A percentile compares a stretch with the other conserved stretches of the same genome.
phyloP scores from a whole-genome alignment of 2,888 invertebrate genomes.

The Meteorus colon region DNA sequence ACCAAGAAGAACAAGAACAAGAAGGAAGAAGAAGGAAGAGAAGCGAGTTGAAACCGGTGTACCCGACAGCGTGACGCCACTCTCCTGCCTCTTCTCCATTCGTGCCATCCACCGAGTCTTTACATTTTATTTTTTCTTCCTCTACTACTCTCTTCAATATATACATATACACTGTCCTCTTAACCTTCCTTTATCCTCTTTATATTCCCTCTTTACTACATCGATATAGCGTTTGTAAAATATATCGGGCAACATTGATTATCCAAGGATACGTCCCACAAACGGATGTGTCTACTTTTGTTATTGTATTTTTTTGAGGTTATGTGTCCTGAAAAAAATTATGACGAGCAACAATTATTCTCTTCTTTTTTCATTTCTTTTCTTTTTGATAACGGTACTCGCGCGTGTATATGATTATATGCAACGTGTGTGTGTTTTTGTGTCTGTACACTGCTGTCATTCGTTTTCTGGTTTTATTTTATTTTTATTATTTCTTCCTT shows the following conservation, averaged over 20 bases:
- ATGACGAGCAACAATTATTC: constrained; percentile 3
- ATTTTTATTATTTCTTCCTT: background rate
- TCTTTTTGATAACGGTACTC: constrained; percentile 55
- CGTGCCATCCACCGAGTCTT: constrained; percentile 51
- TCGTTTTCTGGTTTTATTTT: constrained; percentile 24
- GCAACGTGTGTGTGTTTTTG: background rate
- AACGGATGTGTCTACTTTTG: constrained; percentile 30
- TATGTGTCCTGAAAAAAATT: constrained; percentile 2
- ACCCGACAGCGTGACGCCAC: constrained; percentile 73
- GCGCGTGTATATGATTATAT: constrained; percentile 56
- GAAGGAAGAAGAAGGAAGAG: constrained; percentile 50
- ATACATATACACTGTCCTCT: background rate
- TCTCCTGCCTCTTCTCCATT: constrained; percentile 44
- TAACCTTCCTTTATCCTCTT: constrained; percentile 20
- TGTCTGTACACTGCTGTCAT: background rate
- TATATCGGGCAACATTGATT: constrained; percentile 27
- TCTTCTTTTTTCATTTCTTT: constrained; percentile 30
- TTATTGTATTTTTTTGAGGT: constrained; percentile 28
- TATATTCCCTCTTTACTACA: background rate
- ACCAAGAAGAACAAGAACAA: constrained; percentile 41
- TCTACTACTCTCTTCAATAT: constrained; percentile 20
- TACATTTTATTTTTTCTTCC: constrained; percentile 50
- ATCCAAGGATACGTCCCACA: constrained; percentile 48
- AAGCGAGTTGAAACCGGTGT: constrained; percentile 71
- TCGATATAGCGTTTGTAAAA: constrained; percentile 10